A percentile compares a stretch with the other conserved stretches of the same genome.
Conservation (phyloP, 2,888 invertebrate species). For the Sisyra terminalis region DNA sequence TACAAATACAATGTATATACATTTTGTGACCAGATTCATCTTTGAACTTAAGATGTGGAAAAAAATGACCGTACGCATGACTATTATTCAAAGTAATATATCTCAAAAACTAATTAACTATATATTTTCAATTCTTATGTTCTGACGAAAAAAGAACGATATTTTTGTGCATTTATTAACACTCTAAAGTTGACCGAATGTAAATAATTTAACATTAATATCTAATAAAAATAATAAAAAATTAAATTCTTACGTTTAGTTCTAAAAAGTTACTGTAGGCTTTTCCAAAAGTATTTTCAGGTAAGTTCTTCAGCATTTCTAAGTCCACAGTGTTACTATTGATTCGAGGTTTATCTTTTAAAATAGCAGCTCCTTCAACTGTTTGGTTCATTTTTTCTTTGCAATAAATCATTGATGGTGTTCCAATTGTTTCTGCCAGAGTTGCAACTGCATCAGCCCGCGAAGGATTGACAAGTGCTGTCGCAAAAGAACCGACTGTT, state of each 20-base stretch:
- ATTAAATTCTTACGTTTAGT: conserved; percentile 55
- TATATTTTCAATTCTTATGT: no score
- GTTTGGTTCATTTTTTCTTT: conserved; percentile 56
- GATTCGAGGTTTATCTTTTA: conserved; percentile 68
- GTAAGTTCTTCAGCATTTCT: conserved; percentile 47
- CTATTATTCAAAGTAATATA: no score
- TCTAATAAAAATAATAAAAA: no score
- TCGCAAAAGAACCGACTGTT: conserved; percentile 71
- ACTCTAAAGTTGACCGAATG: no score
- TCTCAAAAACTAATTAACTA: no score
- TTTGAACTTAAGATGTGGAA: no score
- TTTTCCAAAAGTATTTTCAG: conserved; percentile 70
- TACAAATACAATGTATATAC: not conserved
- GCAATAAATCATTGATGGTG: conserved; percentile 53
- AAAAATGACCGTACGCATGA: no score
- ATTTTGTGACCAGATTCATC: no score
- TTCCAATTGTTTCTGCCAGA: conserved; percentile 81
- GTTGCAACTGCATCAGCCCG: conserved; percentile 89
- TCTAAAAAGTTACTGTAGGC: conserved; percentile 71
- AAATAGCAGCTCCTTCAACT: conserved; percentile 60
- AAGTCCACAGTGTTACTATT: conserved; percentile 69
- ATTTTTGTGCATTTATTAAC: no score
- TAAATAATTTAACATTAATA: no score
- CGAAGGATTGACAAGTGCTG: conserved; percentile 66
- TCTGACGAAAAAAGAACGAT: no score